Evolutionary conservation across 1,140 invertebrate species (phyloP), one percentile per base, ranked within the genome.

Genomic region (Drosophila orena): DNA sequence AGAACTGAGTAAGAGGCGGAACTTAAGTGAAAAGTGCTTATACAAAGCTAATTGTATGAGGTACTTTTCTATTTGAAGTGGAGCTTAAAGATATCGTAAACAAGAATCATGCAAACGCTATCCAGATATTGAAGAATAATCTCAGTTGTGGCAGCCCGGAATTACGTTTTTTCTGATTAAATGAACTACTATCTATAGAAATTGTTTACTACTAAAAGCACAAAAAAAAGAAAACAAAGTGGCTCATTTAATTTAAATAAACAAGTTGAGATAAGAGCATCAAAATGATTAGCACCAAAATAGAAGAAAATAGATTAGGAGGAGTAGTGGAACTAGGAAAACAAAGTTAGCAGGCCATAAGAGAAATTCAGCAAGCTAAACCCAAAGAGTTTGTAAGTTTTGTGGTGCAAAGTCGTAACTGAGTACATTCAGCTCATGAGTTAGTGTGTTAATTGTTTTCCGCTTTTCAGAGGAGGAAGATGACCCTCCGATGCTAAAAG

Each of bases 381-480:
- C 56, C 27, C 38, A 5, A 38, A 46, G 64, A 24, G 64, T 35
- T 52, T 61, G 49, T 40, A 54, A 78, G 78, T 73, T 83, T 78
- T 56, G 43, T 79, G 71, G 20, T 34, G 38, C 15, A 24, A 60
- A 47, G 68, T 57, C 56, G 46, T 50, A 55, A 47, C 58, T 76
- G 70, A 70, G 65, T 79, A 35, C 44, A 42, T 42, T 43, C 46
- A 50, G 56, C 34, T 61, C 38, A 57, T 79, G 54, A 83, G 54
- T 79, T 69, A 44, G 49, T 79, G 71, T 65, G 79, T 68, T 81
- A 69, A 83, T 83, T 65, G 75, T 42, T 70, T 68, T 75, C 65
- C 22, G 42, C 40, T 34, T 57, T 53, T 38, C 30, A 30, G 30
- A 30, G 30, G 30, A 30, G 30, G 7, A 8, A 30, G 30, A 30